Percentiles rank a stretch among this genome's conserved stretches.
phyloP scores from a whole-genome alignment of 2,797 vertebrate genomes.

The Antrozous pallidus region DNA sequence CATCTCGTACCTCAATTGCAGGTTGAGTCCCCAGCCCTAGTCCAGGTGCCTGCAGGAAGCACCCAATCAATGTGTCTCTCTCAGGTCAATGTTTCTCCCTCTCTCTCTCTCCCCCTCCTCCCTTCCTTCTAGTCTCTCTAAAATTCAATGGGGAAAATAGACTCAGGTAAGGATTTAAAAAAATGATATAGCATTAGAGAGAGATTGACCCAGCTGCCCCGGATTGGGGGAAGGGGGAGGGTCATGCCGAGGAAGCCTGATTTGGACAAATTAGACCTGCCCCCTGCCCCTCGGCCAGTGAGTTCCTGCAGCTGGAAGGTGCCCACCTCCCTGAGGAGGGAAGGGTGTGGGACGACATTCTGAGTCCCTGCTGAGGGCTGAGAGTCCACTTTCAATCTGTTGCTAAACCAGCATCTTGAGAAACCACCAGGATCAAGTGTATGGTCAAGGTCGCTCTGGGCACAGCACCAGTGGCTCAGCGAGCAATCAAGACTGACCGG shows the following conservation, averaged over 20 bases:
- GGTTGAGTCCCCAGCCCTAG: too few species aligned
- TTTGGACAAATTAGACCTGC: not conserved
- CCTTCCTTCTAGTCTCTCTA: too few species aligned
- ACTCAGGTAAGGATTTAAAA: too few species aligned
- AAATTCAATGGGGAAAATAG: too few species aligned
- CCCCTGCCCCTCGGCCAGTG: not conserved
- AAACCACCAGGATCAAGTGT: not conserved
- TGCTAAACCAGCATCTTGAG: not conserved
- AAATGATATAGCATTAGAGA: not conserved
- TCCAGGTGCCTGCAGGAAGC: too few species aligned
- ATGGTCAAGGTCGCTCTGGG: accelerated
- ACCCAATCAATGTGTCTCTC: too few species aligned
- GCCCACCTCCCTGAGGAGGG: not conserved
- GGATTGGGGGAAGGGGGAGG: not conserved
- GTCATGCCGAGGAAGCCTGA: not conserved
- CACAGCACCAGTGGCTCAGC: not conserved
- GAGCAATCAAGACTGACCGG: accelerated
- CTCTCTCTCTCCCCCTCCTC: too few species aligned
- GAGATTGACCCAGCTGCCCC: not conserved
- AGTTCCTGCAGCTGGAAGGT: not conserved
- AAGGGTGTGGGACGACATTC: not conserved
- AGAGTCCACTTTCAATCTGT: not conserved
- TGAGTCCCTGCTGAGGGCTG: accelerated
- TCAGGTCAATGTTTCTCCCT: too few species aligned
- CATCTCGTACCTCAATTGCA: too few species aligned